These are phyloP conservation scores for Pseudomugil gertrudae DNA, from an alignment of 2,797 vertebrate genomes.

Conservation along the genomic window DNA sequence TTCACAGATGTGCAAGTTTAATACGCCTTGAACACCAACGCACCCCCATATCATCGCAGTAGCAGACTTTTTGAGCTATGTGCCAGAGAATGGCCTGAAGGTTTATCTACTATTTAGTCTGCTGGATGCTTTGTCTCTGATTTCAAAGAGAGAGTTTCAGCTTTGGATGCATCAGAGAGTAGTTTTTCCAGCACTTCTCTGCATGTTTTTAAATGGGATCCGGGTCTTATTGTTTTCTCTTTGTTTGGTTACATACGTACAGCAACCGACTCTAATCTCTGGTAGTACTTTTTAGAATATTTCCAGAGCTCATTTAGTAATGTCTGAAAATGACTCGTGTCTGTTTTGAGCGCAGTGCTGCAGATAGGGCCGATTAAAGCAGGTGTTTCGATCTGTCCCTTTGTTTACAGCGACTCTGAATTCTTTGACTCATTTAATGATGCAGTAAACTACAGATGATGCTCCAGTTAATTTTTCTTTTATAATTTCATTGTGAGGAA, in stretches of 20 bases:
- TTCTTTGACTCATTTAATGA: no score
- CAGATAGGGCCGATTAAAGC: not conserved
- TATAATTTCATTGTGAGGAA: no score
- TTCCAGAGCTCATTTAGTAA: not conserved
- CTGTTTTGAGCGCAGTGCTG: not conserved
- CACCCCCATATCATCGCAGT: conserved; percentile 3
- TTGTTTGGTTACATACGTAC: not conserved
- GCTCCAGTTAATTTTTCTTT: no score
- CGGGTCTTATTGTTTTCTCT: not conserved
- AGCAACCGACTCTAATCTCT: not conserved
- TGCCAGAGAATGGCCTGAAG: not conserved
- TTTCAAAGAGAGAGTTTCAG: not conserved
- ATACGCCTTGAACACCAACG: conserved; percentile 1
- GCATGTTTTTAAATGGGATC: not conserved
- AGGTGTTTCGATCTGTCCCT: not conserved
- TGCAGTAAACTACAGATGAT: not conserved
- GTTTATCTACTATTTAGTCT: not conserved
- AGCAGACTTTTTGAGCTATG: not conserved
- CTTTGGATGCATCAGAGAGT: not conserved
- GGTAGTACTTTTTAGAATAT: not conserved
- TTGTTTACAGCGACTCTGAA: not conserved
- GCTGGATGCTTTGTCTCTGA: not conserved
- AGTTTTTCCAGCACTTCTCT: not conserved
- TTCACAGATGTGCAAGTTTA: conserved; percentile 18
- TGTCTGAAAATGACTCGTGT: not conserved